phyloP scores from a whole-genome alignment of 2,113 vertebrate species.

The Gorsachius goisagi region DNA sequence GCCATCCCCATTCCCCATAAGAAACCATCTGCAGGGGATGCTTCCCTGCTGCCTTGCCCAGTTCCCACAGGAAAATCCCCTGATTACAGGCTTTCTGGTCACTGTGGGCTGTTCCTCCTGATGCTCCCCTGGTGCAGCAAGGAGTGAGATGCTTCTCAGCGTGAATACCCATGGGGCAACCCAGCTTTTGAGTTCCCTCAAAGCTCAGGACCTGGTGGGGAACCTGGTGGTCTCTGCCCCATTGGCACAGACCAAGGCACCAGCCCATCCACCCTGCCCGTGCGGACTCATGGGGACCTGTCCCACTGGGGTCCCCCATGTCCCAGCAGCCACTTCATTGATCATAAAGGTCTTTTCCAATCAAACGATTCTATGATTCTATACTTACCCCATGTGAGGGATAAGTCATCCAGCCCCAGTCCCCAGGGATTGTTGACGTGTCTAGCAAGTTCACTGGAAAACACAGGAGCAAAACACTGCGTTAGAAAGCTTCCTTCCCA shows the following conservation, averaged over 20 bases:
- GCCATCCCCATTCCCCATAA: background rate
- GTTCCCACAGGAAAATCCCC: background rate
- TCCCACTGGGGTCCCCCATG: background rate
- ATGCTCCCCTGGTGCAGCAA: fast-evolving
- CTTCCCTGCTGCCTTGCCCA: background rate
- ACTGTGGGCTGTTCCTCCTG: background rate
- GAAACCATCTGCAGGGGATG: background rate
- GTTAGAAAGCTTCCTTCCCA: background rate
- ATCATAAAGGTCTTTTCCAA: too few relatives aligned
- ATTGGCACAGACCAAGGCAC: background rate
- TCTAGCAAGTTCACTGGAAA: conserved; percentile 93
- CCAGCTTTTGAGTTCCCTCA: background rate
- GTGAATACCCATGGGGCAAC: fast-evolving
- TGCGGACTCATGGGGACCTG: fast-evolving
- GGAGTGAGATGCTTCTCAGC: background rate
- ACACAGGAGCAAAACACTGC: conserved; percentile 14
- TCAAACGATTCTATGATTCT: too few relatives aligned
- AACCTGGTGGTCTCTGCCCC: background rate
- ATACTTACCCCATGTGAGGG: conserved; percentile 91
- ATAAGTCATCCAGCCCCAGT: conserved; percentile 96
- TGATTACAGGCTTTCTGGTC: background rate
- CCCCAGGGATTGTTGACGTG: conserved; percentile 87
- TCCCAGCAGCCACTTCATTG: background rate
- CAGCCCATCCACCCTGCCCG: background rate
- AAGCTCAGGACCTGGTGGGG: background rate